These are phyloP conservation scores for Eurystomus glaucurus DNA, from an alignment of 2,797 vertebrate species.

Conservation along the genomic window DNA sequence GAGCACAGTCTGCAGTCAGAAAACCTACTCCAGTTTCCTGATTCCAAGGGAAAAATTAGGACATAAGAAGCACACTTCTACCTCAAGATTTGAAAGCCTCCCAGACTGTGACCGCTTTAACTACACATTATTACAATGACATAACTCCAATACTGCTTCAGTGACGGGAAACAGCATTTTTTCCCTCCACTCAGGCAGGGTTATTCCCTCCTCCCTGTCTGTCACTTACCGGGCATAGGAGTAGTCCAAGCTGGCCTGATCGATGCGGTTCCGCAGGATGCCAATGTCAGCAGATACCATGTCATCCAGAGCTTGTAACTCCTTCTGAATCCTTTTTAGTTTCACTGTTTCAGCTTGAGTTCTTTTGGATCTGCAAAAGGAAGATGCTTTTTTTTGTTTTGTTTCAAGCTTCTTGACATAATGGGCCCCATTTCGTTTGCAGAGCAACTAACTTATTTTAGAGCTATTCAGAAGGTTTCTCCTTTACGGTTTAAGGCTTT, in stretches of 20 bases:
- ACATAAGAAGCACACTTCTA: conserved; percentile 6
- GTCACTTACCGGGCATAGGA: conserved; percentile 87
- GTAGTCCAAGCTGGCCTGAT: conserved; percentile 94
- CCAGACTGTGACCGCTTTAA: not conserved
- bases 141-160: not conserved
- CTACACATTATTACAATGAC: not conserved
- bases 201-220: not conserved
- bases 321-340: conserved; percentile 93
- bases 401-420: not conserved
- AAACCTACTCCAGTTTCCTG: not conserved
- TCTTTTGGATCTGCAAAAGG: conserved; percentile 90
- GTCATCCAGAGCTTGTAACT: conserved; percentile 94
- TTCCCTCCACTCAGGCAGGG: not conserved
- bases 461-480: not conserved
- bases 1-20: not conserved
- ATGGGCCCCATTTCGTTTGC: not conserved
- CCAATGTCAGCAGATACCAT: conserved; percentile 94
- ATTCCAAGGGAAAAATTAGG: not conserved
- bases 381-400: not conserved
- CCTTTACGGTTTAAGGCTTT: conserved; percentile 13
- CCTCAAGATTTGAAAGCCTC: not conserved
- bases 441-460: not conserved
- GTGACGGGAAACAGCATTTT: not conserved
- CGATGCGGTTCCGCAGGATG: conserved; percentile 92
- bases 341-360: conserved; percentile 95